Evolutionary conservation across 2,797 vertebrate genomes (phyloP).

Genomic region (Pipistrellus pipistrellus): DNA sequence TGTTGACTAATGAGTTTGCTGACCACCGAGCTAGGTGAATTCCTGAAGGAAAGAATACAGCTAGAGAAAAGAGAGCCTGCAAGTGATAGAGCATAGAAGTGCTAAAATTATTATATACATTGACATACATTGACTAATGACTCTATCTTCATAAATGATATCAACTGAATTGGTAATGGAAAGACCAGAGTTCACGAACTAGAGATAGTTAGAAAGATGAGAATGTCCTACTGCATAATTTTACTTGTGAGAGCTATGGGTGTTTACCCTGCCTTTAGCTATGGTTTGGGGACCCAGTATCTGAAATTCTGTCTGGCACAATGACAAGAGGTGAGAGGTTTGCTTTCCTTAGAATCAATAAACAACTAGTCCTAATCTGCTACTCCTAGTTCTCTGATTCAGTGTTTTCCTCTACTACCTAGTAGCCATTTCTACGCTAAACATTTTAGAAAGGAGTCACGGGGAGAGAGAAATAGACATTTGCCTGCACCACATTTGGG

Average conservation of each 20-base stretch:
- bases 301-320: not conserved
- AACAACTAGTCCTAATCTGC: not conserved
- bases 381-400: not conserved
- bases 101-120: not conserved
- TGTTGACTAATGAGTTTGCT: too few relatives aligned
- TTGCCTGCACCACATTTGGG: constrained; percentile 40
- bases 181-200: not conserved
- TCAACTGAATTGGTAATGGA: not conserved
- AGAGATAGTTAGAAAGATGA: not conserved
- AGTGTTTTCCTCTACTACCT: constrained; percentile 8
- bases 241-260: not conserved
- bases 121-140: not conserved
- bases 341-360: constrained; percentile 13
- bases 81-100: not conserved
- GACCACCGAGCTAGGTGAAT: not conserved
- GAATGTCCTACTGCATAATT: not conserved
- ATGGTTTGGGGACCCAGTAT: not conserved
- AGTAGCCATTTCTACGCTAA: constrained; percentile 31
- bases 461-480: not conserved
- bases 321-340: not conserved
- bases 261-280: not conserved
- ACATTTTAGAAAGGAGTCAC: constrained; percentile 52
- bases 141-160: constrained; percentile 41
- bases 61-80: not conserved
- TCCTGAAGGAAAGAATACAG: not conserved